Percentiles rank a stretch among this genome's conserved stretches.
phyloP scores from a whole-genome alignment of 2,888 invertebrate genomes.

The Aradus depressus region DNA sequence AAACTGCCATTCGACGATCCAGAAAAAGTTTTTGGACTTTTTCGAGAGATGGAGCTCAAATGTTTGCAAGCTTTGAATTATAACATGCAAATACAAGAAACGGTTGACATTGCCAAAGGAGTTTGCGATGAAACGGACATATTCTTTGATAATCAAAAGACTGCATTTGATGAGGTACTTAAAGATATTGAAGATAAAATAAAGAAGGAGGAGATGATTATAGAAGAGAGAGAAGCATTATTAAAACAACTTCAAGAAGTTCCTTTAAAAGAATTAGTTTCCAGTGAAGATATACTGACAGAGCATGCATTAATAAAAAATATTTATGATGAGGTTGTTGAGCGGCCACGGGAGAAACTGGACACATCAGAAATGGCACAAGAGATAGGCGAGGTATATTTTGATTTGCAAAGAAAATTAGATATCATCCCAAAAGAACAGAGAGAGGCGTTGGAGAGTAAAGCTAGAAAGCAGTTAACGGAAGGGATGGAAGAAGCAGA shows the following conservation, averaged over 20 bases:
- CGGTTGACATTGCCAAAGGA: not conserved
- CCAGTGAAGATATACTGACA: constrained; percentile 13
- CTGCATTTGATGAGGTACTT: not conserved
- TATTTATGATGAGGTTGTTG: constrained; percentile 11
- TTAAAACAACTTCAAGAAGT: not conserved
- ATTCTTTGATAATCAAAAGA: not conserved
- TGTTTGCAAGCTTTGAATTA: constrained; percentile 4
- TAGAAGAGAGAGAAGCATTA: constrained; percentile 3
- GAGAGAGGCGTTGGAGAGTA: constrained; percentile 12
- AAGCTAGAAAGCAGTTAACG: constrained; percentile 8
- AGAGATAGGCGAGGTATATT: constrained; percentile 19
- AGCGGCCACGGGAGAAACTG: constrained; percentile 11
- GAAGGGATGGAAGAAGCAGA: constrained; percentile 17
- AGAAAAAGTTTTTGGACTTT: not conserved
- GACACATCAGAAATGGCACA: constrained; percentile 20
- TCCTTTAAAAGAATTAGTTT: constrained; percentile 18
- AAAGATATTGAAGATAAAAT: constrained; percentile 10
- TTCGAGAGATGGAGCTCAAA: constrained; percentile 10
- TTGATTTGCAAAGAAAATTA: constrained; percentile 20
- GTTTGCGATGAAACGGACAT: not conserved
- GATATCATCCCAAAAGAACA: constrained; percentile 20
- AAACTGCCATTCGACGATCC: constrained; percentile 6
- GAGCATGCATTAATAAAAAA: constrained; percentile 11
- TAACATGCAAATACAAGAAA: not conserved
- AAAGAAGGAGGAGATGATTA: constrained; percentile 1